Evolutionary conservation across 2,797 vertebrate genomes (phyloP), one percentile per base, ranked within the genome.

Genomic region (Hylomyscus alleni): DNA sequence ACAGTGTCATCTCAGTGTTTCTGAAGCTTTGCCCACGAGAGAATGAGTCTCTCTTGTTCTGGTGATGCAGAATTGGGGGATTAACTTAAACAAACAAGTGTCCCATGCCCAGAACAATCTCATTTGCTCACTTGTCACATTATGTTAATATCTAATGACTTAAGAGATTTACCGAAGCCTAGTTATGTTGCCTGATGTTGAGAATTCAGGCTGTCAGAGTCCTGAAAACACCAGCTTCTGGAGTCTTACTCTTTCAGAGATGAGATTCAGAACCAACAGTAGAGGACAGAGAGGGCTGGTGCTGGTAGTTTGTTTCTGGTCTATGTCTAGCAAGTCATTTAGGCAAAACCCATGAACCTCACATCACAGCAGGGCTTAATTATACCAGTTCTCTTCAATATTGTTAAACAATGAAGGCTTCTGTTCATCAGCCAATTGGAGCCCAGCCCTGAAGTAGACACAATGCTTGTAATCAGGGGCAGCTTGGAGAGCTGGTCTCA

Each of bases 341-440:
- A 90, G 91, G 89, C 13, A 85, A 93, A 86, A 29, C 50, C 58
- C 37, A 3, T 47, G 84, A 93, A 24, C 31, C 77, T n/a, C 76
- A n/a, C 88, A 69, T 60, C 17, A 56, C 2, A 67, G 52, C 73
- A 60, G 20, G 72, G 58, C 65, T 76, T 91, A 93, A 94, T 50
- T 83, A 54, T 24, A 86, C 73, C 85, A 67, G 80, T 78, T 95
- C 62, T 95, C 47, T 3, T 91, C 13, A 82, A 58, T 92, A 92
- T 11, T 89, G 54, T 82, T 62, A 88, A 97, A 97, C 56, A 97
- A 90, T 72, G 69, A 90, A 94, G 73, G 78, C 75, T 95, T 94
- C 77, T 92, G 60, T 86, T 95, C 84, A 67, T 88, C 94, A 92
- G 81, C 56, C 67, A 89, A 72, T 31, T 93, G 96, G 88, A 95